These are phyloP conservation scores for Arge pagana DNA, from an alignment of 2,888 invertebrate genomes.

Conservation along the genomic window DNA sequence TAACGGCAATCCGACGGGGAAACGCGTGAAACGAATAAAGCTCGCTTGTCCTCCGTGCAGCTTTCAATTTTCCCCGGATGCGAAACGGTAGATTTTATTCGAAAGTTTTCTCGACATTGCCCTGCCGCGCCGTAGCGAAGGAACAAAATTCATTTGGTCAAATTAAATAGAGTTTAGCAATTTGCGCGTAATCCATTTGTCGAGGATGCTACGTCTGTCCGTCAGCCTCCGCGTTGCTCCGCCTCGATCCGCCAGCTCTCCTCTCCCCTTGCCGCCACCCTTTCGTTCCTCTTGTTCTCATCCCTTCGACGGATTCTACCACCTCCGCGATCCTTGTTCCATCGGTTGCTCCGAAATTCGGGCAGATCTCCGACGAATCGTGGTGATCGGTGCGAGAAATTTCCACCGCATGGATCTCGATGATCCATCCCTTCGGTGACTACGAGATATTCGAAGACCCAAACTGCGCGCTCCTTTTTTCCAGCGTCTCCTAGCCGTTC, in stretches of 20 bases:
- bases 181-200: conserved; percentile 53
- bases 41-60: no score
- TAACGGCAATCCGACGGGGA: no score
- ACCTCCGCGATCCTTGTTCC: conserved; percentile 4
- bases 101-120: conserved; percentile 32
- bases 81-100: conserved; percentile 39
- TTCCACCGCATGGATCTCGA: no score
- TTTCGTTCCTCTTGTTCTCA: conserved; percentile 28
- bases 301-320: conserved; percentile 4
- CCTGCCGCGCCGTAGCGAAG: conserved; percentile 26
- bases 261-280: conserved; percentile 24
- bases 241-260: conserved; percentile 10
- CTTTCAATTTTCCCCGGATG: conserved; percentile 11
- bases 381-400: no score
- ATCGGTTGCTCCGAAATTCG: conserved; percentile 9
- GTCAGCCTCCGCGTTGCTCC: conserved; percentile 30
- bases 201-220: conserved; percentile 45
- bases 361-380: conserved; percentile 20
- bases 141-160: conserved; percentile 53
- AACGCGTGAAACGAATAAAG: no score
- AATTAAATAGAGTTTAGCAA: conserved; percentile 55
- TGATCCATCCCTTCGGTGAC: no score
- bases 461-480: no score
- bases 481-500: no score
- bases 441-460: no score